These are phyloP conservation scores for Chrosomus eos DNA, from an alignment of 2,797 vertebrate species.

Conservation along the genomic window DNA sequence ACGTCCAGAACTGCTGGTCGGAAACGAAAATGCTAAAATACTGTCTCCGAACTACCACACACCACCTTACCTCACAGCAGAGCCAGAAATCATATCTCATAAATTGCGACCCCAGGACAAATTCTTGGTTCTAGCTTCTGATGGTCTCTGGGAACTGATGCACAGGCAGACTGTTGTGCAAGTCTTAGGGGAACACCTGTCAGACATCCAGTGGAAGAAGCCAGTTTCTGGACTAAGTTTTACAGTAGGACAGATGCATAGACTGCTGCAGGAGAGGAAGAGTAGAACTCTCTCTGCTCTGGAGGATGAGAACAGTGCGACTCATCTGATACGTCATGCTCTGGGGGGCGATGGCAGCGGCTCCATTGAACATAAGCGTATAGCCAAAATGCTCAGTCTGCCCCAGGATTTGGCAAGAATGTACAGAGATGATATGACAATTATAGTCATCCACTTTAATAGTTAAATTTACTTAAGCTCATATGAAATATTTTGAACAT, in stretches of 20 bases:
- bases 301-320: conserved; percentile 70
- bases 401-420: conserved; percentile 69
- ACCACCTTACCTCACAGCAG: conserved; percentile 73
- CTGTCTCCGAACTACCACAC: conserved; percentile 66
- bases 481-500: not conserved
- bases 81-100: conserved; percentile 69
- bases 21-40: conserved; percentile 54
- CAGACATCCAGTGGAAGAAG: conserved; percentile 69
- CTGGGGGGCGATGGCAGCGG: conserved; percentile 72
- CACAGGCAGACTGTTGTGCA: conserved; percentile 71
- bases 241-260: conserved; percentile 67
- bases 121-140: conserved; percentile 73
- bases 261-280: conserved; percentile 68
- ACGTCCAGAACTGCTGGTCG: conserved; percentile 43
- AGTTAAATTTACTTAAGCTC: conserved; percentile 42
- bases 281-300: conserved; percentile 59
- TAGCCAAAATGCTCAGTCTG: conserved; percentile 72
- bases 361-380: conserved; percentile 59
- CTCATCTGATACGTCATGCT: conserved; percentile 71
- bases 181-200: conserved; percentile 69
- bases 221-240: conserved; percentile 56
- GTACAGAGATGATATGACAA: conserved; percentile 76
- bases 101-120: conserved; percentile 67
- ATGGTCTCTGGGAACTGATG: conserved; percentile 76
- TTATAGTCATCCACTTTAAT: conserved; percentile 73